These are phyloP conservation scores for Desoria tigrina DNA, from an alignment of 2,888 invertebrate species.

Conservation along the genomic window DNA sequence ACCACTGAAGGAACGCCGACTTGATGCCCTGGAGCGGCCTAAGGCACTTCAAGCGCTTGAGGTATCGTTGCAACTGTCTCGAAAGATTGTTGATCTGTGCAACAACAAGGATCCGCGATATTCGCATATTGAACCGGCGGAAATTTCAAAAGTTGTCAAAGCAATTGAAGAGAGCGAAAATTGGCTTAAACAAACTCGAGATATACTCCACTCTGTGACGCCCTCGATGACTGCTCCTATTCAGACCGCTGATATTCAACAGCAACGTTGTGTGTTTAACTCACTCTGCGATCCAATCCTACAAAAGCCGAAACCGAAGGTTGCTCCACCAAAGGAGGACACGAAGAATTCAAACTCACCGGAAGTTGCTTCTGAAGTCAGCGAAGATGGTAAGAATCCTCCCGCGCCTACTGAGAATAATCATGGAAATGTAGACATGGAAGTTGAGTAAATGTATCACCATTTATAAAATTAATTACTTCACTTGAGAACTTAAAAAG, in stretches of 20 bases:
- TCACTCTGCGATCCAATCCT: too few relatives aligned
- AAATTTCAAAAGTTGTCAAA: constrained; percentile 74
- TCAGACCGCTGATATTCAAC: constrained; percentile 39
- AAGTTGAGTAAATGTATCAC: constrained; percentile 10
- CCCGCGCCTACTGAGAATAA: background rate
- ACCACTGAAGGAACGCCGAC: constrained; percentile 62
- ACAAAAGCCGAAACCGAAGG: constrained; percentile 38
- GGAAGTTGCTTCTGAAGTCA: too few relatives aligned
- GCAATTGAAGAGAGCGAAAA: constrained; percentile 70
- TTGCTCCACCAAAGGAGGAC: too few relatives aligned
- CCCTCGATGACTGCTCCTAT: constrained; percentile 32
- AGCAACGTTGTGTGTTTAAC: too few relatives aligned
- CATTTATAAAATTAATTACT: too few relatives aligned
- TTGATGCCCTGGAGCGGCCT: constrained; percentile 79
- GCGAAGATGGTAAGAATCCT: background rate
- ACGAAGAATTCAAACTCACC: too few relatives aligned
- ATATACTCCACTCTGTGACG: constrained; percentile 27
- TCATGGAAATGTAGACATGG: constrained; percentile 1
- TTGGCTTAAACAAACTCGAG: constrained; percentile 79
- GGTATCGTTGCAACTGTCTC: constrained; percentile 73
- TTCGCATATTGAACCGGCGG: constrained; percentile 69
- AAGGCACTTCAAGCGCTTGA: constrained; percentile 78
- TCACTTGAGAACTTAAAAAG: too few relatives aligned
- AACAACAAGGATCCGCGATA: constrained; percentile 69
- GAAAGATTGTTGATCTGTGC: constrained; percentile 74